phyloP scores from a whole-genome alignment of 2,113 vertebrate genomes.

The Nanorana parkeri region DNA sequence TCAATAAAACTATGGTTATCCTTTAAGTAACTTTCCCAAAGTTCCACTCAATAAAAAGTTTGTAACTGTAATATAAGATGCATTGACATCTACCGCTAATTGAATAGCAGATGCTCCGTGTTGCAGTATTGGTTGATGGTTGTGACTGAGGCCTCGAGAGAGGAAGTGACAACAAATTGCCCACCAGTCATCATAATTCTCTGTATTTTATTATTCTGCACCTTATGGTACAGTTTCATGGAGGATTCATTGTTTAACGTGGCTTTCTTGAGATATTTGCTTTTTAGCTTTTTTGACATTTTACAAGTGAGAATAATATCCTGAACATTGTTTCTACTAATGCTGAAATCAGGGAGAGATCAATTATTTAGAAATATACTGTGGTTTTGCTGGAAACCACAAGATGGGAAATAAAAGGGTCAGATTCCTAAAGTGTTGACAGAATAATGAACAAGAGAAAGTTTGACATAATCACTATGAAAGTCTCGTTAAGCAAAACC shows the following conservation, averaged over 20 bases:
- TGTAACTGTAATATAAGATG: conserved; percentile 9
- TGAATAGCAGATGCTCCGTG: conserved; percentile 73
- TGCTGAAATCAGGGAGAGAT: conserved; percentile 42
- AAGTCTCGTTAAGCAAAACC: background rate
- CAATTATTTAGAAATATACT: conserved; percentile 64
- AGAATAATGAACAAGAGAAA: background rate
- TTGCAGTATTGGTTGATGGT: conserved; percentile 66
- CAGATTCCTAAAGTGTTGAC: background rate
- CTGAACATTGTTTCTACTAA: conserved; percentile 21
- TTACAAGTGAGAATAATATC: conserved; percentile 51
- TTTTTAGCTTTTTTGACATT: conserved; percentile 70
- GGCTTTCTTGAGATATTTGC: conserved; percentile 57
- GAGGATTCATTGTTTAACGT: conserved; percentile 65
- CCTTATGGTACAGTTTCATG: conserved; percentile 76
- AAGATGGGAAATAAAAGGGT: background rate
- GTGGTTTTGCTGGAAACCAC: conserved; percentile 53
- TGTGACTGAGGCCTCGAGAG: conserved; percentile 72
- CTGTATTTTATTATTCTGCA: conserved; percentile 71
- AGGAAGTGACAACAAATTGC: conserved; percentile 74
- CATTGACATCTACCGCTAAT: conserved; percentile 70
- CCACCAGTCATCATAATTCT: conserved; percentile 69
- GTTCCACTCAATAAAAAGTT: conserved; percentile 67
- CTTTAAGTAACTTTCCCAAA: conserved; percentile 5
- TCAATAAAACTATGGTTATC: too few species aligned
- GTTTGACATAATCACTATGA: background rate